These are phyloP conservation scores for Crocodylus rhombifer DNA, from an alignment of 2,797 vertebrate species.

Conservation along the genomic window DNA sequence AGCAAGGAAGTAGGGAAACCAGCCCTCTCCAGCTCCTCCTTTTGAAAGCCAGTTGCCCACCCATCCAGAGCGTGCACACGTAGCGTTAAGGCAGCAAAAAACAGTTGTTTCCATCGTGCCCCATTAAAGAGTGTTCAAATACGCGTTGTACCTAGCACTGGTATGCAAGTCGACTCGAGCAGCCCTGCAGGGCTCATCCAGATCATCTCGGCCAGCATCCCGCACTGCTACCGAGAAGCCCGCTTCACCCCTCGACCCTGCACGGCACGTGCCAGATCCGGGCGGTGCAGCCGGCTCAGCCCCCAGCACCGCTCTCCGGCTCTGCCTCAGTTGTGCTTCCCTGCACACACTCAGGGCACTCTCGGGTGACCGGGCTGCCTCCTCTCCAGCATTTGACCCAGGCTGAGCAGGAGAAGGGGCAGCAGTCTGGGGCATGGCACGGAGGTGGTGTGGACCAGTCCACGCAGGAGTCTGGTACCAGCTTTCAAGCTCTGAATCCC, in stretches of 20 bases:
- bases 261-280: too few species aligned
- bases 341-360: too few species aligned
- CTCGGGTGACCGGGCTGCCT: too few species aligned
- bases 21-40: background rate
- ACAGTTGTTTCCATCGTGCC: background rate
- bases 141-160: background rate
- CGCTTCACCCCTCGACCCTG: too few species aligned
- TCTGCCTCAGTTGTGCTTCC: too few species aligned
- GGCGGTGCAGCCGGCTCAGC: too few species aligned
- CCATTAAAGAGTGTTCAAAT: background rate
- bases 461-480: background rate
- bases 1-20: too few species aligned
- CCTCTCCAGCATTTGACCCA: too few species aligned
- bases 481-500: background rate
- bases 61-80: background rate
- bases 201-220: background rate
- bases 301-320: too few species aligned
- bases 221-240: too few species aligned
- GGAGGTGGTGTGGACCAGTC: background rate
- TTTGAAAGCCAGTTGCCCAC: background rate
- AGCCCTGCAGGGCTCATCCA: background rate
- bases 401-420: too few species aligned
- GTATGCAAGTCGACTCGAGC: background rate
- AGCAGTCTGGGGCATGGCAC: too few species aligned
- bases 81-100: background rate